These are phyloP conservation scores for Anas bernieri DNA, from an alignment of 2,797 vertebrate genomes.

Conservation along the genomic window DNA sequence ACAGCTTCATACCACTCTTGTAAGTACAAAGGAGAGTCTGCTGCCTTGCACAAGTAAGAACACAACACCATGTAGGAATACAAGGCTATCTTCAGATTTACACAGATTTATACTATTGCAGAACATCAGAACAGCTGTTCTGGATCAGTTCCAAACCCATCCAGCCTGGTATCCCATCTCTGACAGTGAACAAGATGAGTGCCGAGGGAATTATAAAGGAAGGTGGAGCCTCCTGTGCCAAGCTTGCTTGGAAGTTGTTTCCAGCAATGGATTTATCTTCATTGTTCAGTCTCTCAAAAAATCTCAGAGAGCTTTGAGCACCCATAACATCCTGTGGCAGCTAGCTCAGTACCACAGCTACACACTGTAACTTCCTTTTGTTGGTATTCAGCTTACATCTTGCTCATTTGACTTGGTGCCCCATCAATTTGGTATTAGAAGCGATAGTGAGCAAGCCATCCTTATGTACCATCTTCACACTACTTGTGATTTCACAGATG, in stretches of 20 bases:
- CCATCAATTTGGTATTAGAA: not conserved
- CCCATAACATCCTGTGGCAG: not conserved
- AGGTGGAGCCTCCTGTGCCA: not conserved
- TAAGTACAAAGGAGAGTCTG: not conserved
- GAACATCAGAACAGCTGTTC: not conserved
- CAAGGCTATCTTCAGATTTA: not conserved
- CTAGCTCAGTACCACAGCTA: not conserved
- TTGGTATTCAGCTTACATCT: not conserved
- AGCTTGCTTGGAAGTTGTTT: not conserved
- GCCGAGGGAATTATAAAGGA: not conserved
- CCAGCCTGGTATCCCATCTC: not conserved
- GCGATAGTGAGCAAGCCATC: not conserved
- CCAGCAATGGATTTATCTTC: not conserved
- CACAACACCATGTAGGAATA: not conserved
- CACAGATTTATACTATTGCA: not conserved
- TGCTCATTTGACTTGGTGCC: not conserved
- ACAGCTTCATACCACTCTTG: not conserved
- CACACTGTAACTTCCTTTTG: not conserved
- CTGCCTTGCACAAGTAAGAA: not conserved
- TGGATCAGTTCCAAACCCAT: not conserved
- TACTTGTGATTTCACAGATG: not conserved
- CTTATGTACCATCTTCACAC: not conserved
- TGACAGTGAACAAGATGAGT: not conserved
- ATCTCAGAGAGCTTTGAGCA: not conserved
- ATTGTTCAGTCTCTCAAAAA: not conserved